phyloP scores from a whole-genome alignment of 2,888 invertebrate genomes.

The Parnassius smintheus region DNA sequence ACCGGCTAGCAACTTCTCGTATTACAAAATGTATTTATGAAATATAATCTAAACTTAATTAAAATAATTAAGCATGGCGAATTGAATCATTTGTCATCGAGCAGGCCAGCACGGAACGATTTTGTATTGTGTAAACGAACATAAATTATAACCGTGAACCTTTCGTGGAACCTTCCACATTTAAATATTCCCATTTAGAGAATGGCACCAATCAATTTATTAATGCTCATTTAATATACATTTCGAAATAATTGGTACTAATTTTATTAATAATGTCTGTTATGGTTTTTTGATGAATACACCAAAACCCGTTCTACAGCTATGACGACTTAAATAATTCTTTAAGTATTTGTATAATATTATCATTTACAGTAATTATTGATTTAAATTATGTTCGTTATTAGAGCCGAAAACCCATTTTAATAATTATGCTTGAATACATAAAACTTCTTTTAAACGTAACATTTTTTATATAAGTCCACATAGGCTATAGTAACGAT shows the following conservation, averaged over 20 bases:
- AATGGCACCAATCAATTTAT: constrained; percentile 50
- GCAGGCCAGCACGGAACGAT: constrained; percentile 38
- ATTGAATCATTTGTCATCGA: constrained; percentile 75
- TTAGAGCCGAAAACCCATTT: no score
- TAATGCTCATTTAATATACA: constrained; percentile 40
- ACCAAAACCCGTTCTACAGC: neutral
- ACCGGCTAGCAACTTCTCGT: no score
- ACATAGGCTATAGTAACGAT: no score
- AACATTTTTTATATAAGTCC: no score
- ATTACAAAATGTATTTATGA: constrained; percentile 4
- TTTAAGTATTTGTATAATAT: no score
- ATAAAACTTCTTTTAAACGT: no score
- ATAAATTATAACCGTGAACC: constrained; percentile 58
- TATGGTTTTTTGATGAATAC: neutral
- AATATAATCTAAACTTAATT: constrained; percentile 42
- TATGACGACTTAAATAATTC: neutral
- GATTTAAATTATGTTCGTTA: no score
- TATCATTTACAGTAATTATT: no score
- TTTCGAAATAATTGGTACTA: constrained; percentile 17
- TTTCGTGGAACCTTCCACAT: constrained; percentile 55
- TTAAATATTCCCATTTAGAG: constrained; percentile 41
- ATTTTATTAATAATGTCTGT: constrained; percentile 11
- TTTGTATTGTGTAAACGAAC: constrained; percentile 48
- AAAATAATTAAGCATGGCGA: constrained; percentile 69
- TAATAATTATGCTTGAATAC: no score